Evolutionary conservation across 2,113 vertebrate species (phyloP).

Genomic region (Ictalurus furcatus): DNA sequence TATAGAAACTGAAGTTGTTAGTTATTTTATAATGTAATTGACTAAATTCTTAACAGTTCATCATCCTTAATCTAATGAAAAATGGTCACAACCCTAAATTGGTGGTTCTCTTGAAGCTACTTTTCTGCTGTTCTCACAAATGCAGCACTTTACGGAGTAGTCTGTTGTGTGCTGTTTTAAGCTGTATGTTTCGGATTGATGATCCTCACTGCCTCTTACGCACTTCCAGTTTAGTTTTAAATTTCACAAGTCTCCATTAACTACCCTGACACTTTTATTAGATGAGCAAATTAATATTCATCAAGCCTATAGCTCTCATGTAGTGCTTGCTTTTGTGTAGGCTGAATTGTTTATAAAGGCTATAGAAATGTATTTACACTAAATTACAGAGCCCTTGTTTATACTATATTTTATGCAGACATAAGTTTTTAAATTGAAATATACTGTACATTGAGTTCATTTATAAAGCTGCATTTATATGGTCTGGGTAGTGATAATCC

Average conservation of each 20-base stretch:
- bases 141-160: neutral
- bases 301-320: conserved; percentile 25
- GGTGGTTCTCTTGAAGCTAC: neutral
- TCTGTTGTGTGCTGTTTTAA: neutral
- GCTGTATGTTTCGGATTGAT: neutral
- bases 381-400: neutral
- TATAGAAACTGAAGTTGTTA: neutral
- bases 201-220: neutral
- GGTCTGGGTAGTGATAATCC: neutral
- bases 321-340: neutral
- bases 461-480: neutral
- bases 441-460: neutral
- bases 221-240: neutral
- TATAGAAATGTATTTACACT: neutral
- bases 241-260: conserved; percentile 6
- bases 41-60: neutral
- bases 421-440: neutral
- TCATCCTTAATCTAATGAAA: neutral
- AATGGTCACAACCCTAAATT: neutral
- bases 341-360: too few species aligned
- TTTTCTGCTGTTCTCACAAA: conserved; percentile 2
- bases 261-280: conserved; percentile 16
- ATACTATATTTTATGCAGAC: neutral
- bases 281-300: conserved; percentile 22
- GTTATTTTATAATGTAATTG: neutral